phyloP scores from a whole-genome alignment of 2,888 invertebrate species.

The Melangyna quadrimaculata region DNA sequence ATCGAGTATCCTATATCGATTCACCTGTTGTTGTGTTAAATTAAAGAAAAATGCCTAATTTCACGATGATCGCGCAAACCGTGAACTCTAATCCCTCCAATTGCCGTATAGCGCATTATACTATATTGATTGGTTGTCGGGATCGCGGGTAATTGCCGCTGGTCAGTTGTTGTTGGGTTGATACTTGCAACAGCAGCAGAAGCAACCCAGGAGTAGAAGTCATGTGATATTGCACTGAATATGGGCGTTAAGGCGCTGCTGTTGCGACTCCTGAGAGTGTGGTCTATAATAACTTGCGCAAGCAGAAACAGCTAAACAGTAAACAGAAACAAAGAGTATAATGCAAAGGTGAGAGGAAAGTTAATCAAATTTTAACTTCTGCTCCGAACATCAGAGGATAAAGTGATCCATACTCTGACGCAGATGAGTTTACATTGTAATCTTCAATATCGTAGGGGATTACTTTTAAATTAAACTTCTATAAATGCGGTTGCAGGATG shows the following conservation, averaged over 20 bases:
- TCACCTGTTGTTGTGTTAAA: conserved; percentile 71
- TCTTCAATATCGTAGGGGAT: conserved; percentile 60
- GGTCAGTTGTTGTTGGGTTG: conserved; percentile 47
- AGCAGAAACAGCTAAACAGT: neutral
- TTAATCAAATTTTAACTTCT: conserved; percentile 58
- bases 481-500: conserved; percentile 14
- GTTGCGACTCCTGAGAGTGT: conserved; percentile 57
- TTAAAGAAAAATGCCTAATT: conserved; percentile 70
- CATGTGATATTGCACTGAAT: conserved; percentile 70
- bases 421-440: conserved; percentile 35
- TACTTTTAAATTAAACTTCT: no score
- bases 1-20: conserved; percentile 26
- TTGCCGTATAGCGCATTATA: conserved; percentile 43
- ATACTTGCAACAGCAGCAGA: conserved; percentile 50
- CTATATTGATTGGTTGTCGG: conserved; percentile 72
- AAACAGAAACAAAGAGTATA: conserved; percentile 5
- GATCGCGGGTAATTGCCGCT: conserved; percentile 68
- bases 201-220: conserved; percentile 55
- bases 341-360: conserved; percentile 41
- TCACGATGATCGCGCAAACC: conserved; percentile 68
- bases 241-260: conserved; percentile 68
- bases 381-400: conserved; percentile 7
- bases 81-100: conserved; percentile 71
- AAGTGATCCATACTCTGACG: conserved; percentile 32
- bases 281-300: conserved; percentile 57